Conservation (phyloP, 2,113 vertebrate genomes). For the Electrona antarctica region DNA sequence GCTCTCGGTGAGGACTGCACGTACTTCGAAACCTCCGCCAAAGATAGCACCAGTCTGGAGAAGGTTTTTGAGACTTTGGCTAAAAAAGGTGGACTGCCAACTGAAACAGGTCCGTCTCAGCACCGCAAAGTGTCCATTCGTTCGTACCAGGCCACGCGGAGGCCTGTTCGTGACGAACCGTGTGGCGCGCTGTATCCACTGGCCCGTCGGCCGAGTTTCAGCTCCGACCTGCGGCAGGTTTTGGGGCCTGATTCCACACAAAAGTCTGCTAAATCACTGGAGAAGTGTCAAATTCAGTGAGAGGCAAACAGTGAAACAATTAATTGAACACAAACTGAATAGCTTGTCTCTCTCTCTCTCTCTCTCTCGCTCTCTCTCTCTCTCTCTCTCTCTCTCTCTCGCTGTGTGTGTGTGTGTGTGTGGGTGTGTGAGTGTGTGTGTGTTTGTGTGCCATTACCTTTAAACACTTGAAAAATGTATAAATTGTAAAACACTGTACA, state of each 20-base stretch:
- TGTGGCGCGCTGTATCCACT: constrained; percentile 74
- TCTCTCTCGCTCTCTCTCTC: too few relatives aligned
- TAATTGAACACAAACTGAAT: too few relatives aligned
- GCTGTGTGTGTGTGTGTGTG: too few relatives aligned
- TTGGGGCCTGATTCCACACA: constrained; percentile 54
- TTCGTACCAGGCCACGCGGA: constrained; percentile 56
- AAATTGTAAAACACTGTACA: too few relatives aligned
- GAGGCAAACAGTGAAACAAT: not conserved
- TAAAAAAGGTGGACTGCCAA: constrained; percentile 73
- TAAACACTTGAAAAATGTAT: too few relatives aligned
- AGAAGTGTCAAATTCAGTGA: constrained; percentile 76
- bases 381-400: too few relatives aligned
- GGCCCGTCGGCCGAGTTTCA: constrained; percentile 78
- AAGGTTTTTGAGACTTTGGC: constrained; percentile 77
- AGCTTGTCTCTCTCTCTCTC: too few relatives aligned
- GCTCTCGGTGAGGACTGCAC: constrained; percentile 67
- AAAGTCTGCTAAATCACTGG: constrained; percentile 53
- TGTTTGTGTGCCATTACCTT: too few relatives aligned
- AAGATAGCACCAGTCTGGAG: constrained; percentile 76
- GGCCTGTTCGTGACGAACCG: constrained; percentile 44
- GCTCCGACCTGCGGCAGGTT: constrained; percentile 75
- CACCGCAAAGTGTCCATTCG: constrained; percentile 79
- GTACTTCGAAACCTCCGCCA: constrained; percentile 81
- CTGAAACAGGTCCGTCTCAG: constrained; percentile 77
- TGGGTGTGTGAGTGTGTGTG: too few relatives aligned